Evolutionary conservation across 2,888 invertebrate species (phyloP), one percentile per base, ranked within the genome.

Genomic region (Amorpha juglandis): DNA sequence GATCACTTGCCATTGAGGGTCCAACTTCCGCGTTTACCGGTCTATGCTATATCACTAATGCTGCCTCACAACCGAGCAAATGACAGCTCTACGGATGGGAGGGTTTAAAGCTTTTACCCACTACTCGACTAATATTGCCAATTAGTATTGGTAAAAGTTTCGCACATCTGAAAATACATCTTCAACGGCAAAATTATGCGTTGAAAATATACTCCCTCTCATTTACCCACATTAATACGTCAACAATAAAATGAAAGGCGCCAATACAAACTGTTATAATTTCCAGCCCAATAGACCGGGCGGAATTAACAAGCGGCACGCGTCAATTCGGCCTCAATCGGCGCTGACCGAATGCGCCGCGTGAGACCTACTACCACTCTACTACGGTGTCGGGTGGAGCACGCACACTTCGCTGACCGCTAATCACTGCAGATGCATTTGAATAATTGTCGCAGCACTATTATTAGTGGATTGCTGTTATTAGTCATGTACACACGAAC

Each of bases 301-400:
- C 64, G 70, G 68, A 69, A 63, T 70, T 69, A 70, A 78, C 77
- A 74, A 74, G 62, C 52, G 72, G 67, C 78, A 71, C 78, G 71
- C 75, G 76, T 69, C 70, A 73, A 77, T 80, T 80, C 76, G 48
- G 55, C 12, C 38, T 51, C 50, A 63, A 51, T 63, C 35, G 63
- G 16, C 51, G 48, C 51, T 50, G 51, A 35, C 63, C 63, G 63
- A 63, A 63, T 71, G 73, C 69, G 69, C 72, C 73, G 78, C 78
- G 78, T 81, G 79, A 72, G 77, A 80, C 71, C 68, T n/a, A n/a
- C n/a, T n/a, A n/a, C n/a, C n/a, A n/a, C n/a, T n/a, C n/a, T n/a
- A n/a, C n/a, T 45, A 0, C 45, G 45, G 67, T 53, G 7, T 50
- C 50, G 35, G 62, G 62, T 65, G 53, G 19, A 38, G 48, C 70